Conservation (phyloP, 2,113 vertebrate species). For the Mobula birostris region DNA sequence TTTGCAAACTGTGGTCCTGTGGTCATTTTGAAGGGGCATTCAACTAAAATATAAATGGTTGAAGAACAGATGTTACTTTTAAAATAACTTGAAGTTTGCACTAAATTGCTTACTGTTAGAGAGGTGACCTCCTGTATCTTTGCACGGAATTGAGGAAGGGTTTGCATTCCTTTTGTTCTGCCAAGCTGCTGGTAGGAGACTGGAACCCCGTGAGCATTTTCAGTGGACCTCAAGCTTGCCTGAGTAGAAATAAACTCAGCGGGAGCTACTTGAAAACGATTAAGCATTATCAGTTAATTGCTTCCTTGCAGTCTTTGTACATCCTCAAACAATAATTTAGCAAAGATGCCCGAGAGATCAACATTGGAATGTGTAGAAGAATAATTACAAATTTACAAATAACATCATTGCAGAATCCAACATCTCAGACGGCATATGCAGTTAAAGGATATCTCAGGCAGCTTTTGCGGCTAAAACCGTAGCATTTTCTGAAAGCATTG, state of each 20-base stretch:
- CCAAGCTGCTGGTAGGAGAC: neutral
- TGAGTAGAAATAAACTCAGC: neutral
- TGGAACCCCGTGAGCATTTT: neutral
- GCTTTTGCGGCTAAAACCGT: neutral
- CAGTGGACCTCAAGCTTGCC: neutral
- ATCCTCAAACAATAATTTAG: neutral
- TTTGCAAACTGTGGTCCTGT: neutral
- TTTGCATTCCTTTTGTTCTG: slow-evolving; percentile 16
- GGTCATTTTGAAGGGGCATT: neutral
- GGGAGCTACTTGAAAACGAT: neutral
- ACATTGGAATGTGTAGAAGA: neutral
- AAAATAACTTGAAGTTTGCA: slow-evolving; percentile 32
- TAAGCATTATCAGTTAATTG: slow-evolving; percentile 1
- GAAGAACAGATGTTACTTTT: neutral
- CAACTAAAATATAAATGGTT: slow-evolving; percentile 18
- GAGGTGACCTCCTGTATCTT: neutral
- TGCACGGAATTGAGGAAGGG: too few relatives aligned
- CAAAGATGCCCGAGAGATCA: neutral
- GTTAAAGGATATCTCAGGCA: neutral
- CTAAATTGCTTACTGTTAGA: neutral
- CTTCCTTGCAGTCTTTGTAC: neutral
- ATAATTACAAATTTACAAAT: neutral
- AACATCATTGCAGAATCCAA: neutral
- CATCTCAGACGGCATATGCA: neutral
- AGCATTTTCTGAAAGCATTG: neutral